A percentile compares a stretch with the other conserved stretches of the same genome.
Evolutionary conservation across 2,113 vertebrate species (phyloP).

Genomic region (Platycercus adscitus): DNA sequence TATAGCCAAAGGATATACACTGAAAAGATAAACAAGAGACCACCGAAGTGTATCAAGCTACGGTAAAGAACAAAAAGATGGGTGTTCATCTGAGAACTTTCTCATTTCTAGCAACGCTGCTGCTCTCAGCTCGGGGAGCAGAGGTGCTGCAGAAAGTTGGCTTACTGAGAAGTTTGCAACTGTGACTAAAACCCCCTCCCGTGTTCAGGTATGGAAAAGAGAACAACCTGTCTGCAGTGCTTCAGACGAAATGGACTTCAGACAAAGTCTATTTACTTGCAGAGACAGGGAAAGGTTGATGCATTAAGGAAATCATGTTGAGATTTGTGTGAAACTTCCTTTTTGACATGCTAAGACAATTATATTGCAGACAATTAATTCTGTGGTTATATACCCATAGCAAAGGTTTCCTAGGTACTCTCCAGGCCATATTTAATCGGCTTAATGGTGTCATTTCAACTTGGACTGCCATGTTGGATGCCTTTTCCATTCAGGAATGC

Average conservation of each 20-base stretch:
- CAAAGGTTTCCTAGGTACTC: neutral
- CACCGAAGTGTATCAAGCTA: neutral
- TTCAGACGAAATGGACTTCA: neutral
- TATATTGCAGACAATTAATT: rapidly evolving
- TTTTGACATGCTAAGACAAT: neutral
- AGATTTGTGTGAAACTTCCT: neutral
- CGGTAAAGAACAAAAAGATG: neutral
- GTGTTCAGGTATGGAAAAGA: neutral
- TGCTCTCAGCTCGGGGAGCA: neutral
- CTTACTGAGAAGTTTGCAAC: neutral
- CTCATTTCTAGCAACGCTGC: neutral
- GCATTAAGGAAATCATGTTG: neutral
- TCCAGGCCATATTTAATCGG: neutral
- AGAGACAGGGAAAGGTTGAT: neutral
- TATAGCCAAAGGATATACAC: neutral
- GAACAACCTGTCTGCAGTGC: neutral
- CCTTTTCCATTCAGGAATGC: neutral
- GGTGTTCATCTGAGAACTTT: neutral
- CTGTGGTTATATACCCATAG: neutral
- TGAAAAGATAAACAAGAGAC: neutral
- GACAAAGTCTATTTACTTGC: neutral
- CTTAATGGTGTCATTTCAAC: neutral
- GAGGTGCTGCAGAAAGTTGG: neutral
- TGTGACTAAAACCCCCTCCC: neutral
- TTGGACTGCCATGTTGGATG: neutral